Conservation (phyloP, 2,888 invertebrate genomes). For the Dromius quadrimaculatus region DNA sequence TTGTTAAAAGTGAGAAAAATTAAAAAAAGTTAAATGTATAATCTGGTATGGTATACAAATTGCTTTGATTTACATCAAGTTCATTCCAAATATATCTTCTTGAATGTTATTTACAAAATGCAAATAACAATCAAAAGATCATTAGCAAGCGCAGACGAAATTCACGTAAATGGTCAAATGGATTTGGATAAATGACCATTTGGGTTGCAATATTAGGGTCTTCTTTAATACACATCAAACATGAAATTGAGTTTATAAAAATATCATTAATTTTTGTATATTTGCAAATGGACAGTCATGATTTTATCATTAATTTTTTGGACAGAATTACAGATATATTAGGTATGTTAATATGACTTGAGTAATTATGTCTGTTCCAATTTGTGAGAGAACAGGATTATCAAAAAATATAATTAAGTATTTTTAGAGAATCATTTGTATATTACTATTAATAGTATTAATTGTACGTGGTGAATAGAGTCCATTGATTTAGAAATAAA, state of each 20-base stretch:
- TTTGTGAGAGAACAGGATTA: no score
- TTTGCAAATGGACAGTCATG: not conserved
- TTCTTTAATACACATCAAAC: not conserved
- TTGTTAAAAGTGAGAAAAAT: no score
- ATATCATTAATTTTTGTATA: conserved; percentile 1
- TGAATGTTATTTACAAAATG: conserved; percentile 5
- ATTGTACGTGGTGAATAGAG: no score
- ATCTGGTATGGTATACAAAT: no score
- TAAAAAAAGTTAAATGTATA: no score
- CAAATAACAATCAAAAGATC: conserved; percentile 46
- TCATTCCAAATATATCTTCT: not conserved
- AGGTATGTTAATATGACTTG: not conserved
- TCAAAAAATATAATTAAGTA: no score
- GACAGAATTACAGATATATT: not conserved
- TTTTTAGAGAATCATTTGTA: no score
- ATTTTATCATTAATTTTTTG: conserved; percentile 11
- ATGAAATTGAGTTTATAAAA: not conserved
- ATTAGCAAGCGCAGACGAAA: conserved; percentile 11
- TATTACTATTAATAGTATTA: no score
- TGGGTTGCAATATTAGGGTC: not conserved
- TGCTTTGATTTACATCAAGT: not conserved
- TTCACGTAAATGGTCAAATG: conserved; percentile 13
- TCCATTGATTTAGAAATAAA: no score
- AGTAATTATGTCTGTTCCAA: no score
- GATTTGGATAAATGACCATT: conserved; percentile 4